Evolutionary conservation across 2,797 vertebrate species (phyloP), one percentile per base, ranked within the genome.

Genomic region (Hoplostethus mediterraneus): DNA sequence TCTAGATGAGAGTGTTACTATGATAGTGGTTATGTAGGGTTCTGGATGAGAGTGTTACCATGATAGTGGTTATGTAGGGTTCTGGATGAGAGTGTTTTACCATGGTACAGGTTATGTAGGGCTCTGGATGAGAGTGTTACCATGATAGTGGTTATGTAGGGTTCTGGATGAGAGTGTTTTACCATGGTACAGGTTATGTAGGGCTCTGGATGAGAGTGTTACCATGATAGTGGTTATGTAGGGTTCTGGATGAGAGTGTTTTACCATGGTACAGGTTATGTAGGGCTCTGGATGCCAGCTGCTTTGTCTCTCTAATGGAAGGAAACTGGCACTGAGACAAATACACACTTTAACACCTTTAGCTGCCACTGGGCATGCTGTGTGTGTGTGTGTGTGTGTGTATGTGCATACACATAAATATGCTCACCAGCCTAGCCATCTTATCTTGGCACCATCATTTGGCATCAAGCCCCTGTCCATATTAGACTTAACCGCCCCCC

Each of bases 261-360:
- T 10, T 51, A 67, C 52, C 52, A 21, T 57, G n/a, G 48, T 67
- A 16, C 67, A 69, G 77, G 56, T 80, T 63, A 67, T 56, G 52
- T 71, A 53, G 66, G 63, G 60, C 38, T 77, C 59, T 72, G 45
- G 47, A 42, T 73, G 66, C 74, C 82, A 84, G 63, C 73, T 71
- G 74, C n/a, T 60, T 60, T 69, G 75, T 73, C 54, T 75, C 75
- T 56, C 63, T 82, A 60, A 82, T 88, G 86, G 79, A 86, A 82
- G 84, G 81, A 85, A 90, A 88, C 86, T 90, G 84, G 88, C 86
- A 66, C 54, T 36, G 73, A 73, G 77, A 82, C 88, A 90, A 84
- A 84, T 67, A 60, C 47, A 85, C 73, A 83, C 81, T 85, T 78
- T 68, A 58, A 69, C 38, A 65, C 71, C 69, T 76, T 75, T 42